phyloP scores from a whole-genome alignment of 2,888 invertebrate genomes.

The Encarsia formosa region DNA sequence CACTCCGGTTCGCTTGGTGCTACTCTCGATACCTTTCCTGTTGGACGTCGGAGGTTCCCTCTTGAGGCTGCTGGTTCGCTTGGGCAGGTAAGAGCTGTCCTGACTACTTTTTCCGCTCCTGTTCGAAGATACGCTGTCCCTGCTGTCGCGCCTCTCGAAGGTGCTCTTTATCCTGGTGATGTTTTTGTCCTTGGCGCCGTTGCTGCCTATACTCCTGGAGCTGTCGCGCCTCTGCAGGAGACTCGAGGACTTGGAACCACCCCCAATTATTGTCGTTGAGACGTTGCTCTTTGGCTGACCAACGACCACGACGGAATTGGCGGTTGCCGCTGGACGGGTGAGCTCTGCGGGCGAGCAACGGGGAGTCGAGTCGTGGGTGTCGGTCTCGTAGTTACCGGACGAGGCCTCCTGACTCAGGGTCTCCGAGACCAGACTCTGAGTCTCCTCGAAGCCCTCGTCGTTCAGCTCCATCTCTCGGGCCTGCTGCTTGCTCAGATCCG shows the following conservation, averaged over 20 bases:
- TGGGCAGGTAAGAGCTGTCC: conserved; percentile 39
- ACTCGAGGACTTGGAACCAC: background rate
- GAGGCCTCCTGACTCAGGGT: conserved; percentile 82
- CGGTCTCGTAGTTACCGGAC: conserved; percentile 65
- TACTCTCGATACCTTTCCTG: conserved; percentile 21
- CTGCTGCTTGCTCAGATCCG: conserved; percentile 51
- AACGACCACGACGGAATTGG: background rate
- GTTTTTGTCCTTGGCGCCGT: conserved; percentile 12
- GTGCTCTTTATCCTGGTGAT: conserved; percentile 12
- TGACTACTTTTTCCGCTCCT: conserved; percentile 2
- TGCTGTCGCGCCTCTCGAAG: conserved; percentile 22
- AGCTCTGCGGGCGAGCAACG: conserved; percentile 46
- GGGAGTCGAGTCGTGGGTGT: conserved; percentile 56
- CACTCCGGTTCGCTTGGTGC: conserved; percentile 2
- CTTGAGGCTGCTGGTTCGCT: conserved; percentile 38
- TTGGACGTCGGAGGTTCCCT: conserved; percentile 25
- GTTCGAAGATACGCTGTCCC: conserved; percentile 4
- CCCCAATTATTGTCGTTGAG: background rate
- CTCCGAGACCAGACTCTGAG: conserved; percentile 81
- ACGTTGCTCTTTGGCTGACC: background rate
- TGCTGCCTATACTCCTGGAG: conserved; percentile 1
- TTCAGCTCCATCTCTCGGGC: conserved; percentile 67
- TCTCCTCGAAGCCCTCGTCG: conserved; percentile 89
- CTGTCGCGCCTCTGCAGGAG: conserved; percentile 1
- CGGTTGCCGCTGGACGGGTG: background rate